A percentile compares a stretch with the other conserved stretches of the same genome.
Evolutionary conservation across 2,888 invertebrate genomes (phyloP).

Genomic region (Diachrysia chrysitis): DNA sequence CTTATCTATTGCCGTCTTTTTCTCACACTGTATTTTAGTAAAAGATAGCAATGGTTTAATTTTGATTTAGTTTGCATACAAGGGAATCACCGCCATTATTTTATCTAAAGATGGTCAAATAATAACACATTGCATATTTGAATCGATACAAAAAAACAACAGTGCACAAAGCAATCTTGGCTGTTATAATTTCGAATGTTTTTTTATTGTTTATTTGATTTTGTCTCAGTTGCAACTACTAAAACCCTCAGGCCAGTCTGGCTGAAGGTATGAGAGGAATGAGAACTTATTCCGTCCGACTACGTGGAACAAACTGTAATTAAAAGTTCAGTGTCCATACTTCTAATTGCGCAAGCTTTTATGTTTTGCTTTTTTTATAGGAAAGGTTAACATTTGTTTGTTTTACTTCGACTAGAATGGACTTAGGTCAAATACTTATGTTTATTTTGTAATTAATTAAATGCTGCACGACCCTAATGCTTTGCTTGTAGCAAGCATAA

Average conservation of each 20-base stretch:
- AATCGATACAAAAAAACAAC: neutral
- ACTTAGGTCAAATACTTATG: neutral
- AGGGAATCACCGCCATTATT: no score
- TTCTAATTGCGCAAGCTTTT: slow-evolving; percentile 5
- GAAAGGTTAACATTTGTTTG: neutral
- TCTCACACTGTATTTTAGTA: no score
- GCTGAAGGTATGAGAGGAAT: slow-evolving; percentile 2
- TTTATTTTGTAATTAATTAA: no score
- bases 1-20: no score
- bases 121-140: neutral
- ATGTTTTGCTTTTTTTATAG: slow-evolving; percentile 7
- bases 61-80: no score
- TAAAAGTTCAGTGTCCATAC: slow-evolving; percentile 23
- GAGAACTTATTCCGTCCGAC: slow-evolving; percentile 22
- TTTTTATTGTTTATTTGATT: slow-evolving; percentile 22
- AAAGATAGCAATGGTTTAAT: no score
- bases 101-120: neutral
- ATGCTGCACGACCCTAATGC: no score
- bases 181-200: slow-evolving; percentile 6
- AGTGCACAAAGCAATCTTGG: neutral
- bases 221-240: neutral
- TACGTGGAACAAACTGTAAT: slow-evolving; percentile 15
- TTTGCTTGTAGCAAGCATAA: neutral
- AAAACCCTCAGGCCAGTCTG: slow-evolving; percentile 27
- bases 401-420: neutral